Conservation (phyloP, 2,888 invertebrate species). For the Crioceris asparagi region DNA sequence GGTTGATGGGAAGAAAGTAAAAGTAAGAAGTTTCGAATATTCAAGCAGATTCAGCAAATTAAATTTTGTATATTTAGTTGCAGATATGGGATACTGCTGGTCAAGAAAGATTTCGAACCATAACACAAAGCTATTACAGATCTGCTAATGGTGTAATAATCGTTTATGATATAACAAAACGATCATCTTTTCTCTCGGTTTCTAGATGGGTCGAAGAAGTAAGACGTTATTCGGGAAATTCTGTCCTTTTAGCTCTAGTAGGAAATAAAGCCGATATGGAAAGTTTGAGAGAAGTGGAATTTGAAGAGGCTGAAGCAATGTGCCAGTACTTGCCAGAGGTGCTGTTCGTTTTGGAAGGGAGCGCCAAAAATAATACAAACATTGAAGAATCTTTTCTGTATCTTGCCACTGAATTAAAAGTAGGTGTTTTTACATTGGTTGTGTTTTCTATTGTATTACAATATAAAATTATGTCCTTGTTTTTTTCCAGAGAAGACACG, state of each 20-base stretch:
- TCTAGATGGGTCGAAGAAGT: conserved; percentile 97
- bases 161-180: conserved; percentile 93
- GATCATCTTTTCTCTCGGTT: conserved; percentile 81
- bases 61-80: conserved; percentile 45
- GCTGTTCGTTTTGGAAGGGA: conserved; percentile 77
- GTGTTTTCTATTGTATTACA: neutral
- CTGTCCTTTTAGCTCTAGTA: conserved; percentile 80
- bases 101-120: conserved; percentile 91
- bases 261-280: conserved; percentile 88
- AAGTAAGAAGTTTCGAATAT: conserved; percentile 48
- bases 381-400: conserved; percentile 81
- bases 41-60: neutral
- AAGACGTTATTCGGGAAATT: conserved; percentile 83
- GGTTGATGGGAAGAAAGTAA: conserved; percentile 89
- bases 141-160: conserved; percentile 95
- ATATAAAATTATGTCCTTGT: conserved; percentile 1
- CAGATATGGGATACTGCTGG: conserved; percentile 98
- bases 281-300: conserved; percentile 70
- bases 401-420: conserved; percentile 81
- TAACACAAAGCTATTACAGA: conserved; percentile 94
- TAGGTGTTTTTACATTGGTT: conserved; percentile 24
- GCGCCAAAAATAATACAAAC: conserved; percentile 85
- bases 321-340: conserved; percentile 80
- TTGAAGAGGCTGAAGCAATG: conserved; percentile 77
- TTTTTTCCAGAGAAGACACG: conserved; percentile 59